Base-by-base conservation (phyloP, 2,888 invertebrate species). In the Mythimna pallens region DNA sequence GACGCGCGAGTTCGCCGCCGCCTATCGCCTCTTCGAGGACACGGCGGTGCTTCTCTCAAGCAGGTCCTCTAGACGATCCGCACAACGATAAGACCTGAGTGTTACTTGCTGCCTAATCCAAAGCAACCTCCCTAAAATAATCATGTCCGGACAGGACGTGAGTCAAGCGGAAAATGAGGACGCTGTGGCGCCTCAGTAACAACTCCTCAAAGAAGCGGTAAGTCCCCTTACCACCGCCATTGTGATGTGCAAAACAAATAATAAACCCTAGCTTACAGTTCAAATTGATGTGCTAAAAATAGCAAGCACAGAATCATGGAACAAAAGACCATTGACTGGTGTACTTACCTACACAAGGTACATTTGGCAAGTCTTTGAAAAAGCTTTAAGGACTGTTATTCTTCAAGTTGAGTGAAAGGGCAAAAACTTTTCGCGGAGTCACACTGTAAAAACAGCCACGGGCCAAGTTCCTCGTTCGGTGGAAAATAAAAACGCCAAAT, bases 401-500 rank as follows among this genome's bases (percentile, higher is more conserved):
- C 43, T 47, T 58, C 72, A 71, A 71, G 58, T 36, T 36, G n/a
- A 59, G 43, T 70, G 70, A 62, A 63, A 63, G 50, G 62, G 57
- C 50, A 47, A 62, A 57, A 65, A 61, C 47, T 73, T 80, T 71
- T n/a, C 61, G 65, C 61, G 17, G 34, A 59, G 59, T 57, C 66
- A 73, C 68, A 61, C 65, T 57, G 52, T 57, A 55, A 36, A 34
- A 64, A 72, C 55, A 52, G 52, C 55, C 63, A 10, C 3, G 36
- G n/a, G 77, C 73, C 30, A 34, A 43, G 43, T 47, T 67, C 65
- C 34, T 63, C 50, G 43, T 58, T 65, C 58, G 30, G 66, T 58
- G 43, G 22, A 54, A 79, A 63, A 65, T 50, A 55, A 73, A 78
- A 80, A 57, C 47, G 73, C 40, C 59, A 70, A 80, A 78, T 78